Base-by-base conservation (phyloP, 2,888 invertebrate species). In the Lacanobia oleracea region DNA sequence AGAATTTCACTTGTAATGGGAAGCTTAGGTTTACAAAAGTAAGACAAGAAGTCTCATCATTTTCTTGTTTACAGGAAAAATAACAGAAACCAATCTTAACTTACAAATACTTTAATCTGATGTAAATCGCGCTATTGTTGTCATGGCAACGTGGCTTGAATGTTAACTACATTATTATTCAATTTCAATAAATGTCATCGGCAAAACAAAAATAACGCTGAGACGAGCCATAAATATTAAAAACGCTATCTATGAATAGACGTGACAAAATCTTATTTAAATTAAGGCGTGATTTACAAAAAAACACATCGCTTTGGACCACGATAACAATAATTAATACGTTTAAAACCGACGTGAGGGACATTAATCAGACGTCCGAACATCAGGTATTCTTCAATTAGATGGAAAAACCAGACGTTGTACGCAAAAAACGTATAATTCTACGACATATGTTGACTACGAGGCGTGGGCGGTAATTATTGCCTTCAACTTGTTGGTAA, bases 401-500 rank as follows among this genome's bases (percentile, higher is more conserved):
- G 74, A 66, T 60, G 83, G 81, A 81, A 86, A 80, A 78, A 66
- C 81, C 79, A 8, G 64, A 74, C 73, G 45, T 66, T 74, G 21
- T 45, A 33, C 59, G 57, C 60, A 84, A 85, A 84, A 85, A 78
- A 74, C 65, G 43, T 68, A 51, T 81, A 71, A 70, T 68, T 66
- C 64, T 18, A 72, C 69, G 70, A 81, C 85, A 84, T 75, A 81
- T 86, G 79, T 76, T 72, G 76, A 16, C 60, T 64, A 61, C 33
- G 54, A 43, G 12, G 66, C 48, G 91, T 91, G 82, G 92, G 92
- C 72, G 84, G 88, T 89, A 89, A 91, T 91, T 88, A 87, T 85
- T 83, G 81, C 84, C 87, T 89, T 85, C 85, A 85, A 87, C 80
- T 85, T 85, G 77, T 40, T 57, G 21, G 60, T 72, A 71, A 53